phyloP scores from a whole-genome alignment of 2,888 invertebrate species.

The Dorcus hopei region DNA sequence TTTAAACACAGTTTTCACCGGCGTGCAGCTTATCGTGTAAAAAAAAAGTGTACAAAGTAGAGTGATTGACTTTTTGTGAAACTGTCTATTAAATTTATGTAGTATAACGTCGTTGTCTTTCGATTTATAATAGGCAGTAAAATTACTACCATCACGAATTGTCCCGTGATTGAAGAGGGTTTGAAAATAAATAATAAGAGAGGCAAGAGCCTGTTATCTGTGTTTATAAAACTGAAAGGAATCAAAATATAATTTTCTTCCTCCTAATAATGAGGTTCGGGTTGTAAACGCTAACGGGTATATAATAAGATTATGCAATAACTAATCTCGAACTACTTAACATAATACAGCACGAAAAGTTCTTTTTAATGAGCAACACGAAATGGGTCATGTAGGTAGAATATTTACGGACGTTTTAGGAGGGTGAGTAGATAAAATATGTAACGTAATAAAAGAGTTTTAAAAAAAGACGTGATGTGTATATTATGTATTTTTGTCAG shows the following conservation, averaged over 20 bases:
- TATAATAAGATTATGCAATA: constrained; percentile 18
- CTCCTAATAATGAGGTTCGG: constrained; percentile 17
- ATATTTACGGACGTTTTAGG: background rate
- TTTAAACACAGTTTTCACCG: too few relatives aligned
- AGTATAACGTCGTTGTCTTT: background rate
- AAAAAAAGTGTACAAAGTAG: too few relatives aligned
- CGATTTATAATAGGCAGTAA: constrained; percentile 1
- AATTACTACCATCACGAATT: background rate
- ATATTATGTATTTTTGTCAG: constrained; percentile 14
- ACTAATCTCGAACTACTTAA: constrained; percentile 9
- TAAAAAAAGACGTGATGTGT: constrained; percentile 13
- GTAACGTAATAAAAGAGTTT: too few relatives aligned
- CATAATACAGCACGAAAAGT: constrained; percentile 6
- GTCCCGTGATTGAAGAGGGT: background rate
- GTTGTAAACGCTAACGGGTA: constrained; percentile 15
- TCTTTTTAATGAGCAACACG: constrained; percentile 1
- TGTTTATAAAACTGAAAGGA: constrained; percentile 22
- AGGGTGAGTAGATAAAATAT: background rate
- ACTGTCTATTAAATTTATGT: background rate
- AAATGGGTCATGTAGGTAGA: constrained; percentile 4
- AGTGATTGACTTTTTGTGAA: background rate
- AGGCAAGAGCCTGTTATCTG: background rate
- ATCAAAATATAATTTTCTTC: constrained; percentile 20
- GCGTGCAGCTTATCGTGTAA: too few relatives aligned
- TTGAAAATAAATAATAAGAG: background rate